Percentiles rank a stretch among this genome's conserved stretches.
Conservation (phyloP, 2,113 vertebrate species). For the Nibea albiflora region DNA sequence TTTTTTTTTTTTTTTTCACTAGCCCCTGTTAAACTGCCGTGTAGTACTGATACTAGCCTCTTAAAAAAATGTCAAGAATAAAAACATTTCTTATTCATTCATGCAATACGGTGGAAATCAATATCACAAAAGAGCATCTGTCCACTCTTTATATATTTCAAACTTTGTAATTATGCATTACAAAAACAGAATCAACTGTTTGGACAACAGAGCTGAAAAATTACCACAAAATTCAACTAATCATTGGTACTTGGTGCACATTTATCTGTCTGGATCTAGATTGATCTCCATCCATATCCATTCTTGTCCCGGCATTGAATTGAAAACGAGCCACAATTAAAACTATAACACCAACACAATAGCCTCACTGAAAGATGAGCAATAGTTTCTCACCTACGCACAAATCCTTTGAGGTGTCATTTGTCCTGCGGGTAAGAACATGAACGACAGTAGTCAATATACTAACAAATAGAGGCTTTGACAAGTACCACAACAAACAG, state of each 20-base stretch:
- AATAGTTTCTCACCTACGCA: slow-evolving; percentile 11
- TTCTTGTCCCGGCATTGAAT: background rate
- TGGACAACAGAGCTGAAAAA: too few relatives aligned
- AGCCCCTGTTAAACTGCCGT: slow-evolving; percentile 15
- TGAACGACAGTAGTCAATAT: slow-evolving; percentile 72
- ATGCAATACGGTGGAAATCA: too few relatives aligned
- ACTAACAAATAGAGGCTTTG: slow-evolving; percentile 70
- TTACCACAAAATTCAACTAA: background rate
- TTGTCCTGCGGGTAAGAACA: slow-evolving; percentile 29
- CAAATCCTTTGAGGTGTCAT: slow-evolving; percentile 45
- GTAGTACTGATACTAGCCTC: background rate
- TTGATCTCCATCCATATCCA: slow-evolving; percentile 10
- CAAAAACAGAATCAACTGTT: too few relatives aligned
- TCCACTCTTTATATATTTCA: too few relatives aligned
- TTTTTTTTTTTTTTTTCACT: slow-evolving; percentile 52
- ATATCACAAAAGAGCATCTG: too few relatives aligned
- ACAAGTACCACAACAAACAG: slow-evolving; percentile 65
- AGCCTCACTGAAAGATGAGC: background rate
- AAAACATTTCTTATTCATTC: background rate
- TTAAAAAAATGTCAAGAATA: slow-evolving; percentile 3
- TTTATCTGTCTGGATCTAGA: background rate
- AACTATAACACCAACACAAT: slow-evolving; percentile 6
- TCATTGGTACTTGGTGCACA: background rate
- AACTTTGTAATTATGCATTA: too few relatives aligned
- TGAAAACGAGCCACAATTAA: background rate